Evolutionary conservation across 1,140 invertebrate species (phyloP).

Genomic region (Temnothorax longispinosus): DNA sequence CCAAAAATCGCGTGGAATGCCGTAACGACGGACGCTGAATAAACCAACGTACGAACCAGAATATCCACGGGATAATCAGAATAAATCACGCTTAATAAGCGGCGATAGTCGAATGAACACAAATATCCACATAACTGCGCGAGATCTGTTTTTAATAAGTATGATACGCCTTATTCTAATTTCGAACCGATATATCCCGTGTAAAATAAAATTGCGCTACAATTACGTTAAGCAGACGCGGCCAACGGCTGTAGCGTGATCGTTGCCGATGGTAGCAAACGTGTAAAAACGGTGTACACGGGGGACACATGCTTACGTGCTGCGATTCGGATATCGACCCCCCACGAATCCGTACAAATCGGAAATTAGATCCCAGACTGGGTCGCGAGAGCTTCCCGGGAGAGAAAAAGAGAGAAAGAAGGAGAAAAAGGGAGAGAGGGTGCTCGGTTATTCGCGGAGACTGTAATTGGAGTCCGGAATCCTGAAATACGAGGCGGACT

Average conservation of each 20-base stretch:
- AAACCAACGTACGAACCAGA: neutral
- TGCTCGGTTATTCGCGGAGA: slow-evolving; percentile 73
- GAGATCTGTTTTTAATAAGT: slow-evolving; percentile 6
- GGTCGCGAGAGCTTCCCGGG: slow-evolving; percentile 31
- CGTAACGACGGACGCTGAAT: neutral
- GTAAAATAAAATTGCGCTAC: slow-evolving; percentile 30
- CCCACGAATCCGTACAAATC: slow-evolving; percentile 77
- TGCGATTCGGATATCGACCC: slow-evolving; percentile 73
- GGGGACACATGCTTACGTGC: slow-evolving; percentile 41
- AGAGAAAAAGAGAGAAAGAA: neutral
- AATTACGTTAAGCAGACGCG: slow-evolving; percentile 44
- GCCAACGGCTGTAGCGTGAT: slow-evolving; percentile 57
- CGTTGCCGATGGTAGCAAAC: slow-evolving; percentile 58
- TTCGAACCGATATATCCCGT: neutral
- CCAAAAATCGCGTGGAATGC: neutral
- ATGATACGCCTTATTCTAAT: neutral
- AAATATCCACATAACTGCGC: neutral
- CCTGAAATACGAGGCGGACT: slow-evolving; percentile 74
- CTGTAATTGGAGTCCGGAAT: slow-evolving; percentile 77
- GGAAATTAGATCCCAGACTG: slow-evolving; percentile 70
- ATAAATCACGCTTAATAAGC: slow-evolving; percentile 10
- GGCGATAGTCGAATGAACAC: neutral
- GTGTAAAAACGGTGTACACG: slow-evolving; percentile 49
- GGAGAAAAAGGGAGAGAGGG: neutral
- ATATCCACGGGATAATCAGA: neutral